Evolutionary conservation across 2,888 invertebrate species (phyloP), one percentile per base, ranked within the genome.

Genomic region (Ormia ochracea): DNA sequence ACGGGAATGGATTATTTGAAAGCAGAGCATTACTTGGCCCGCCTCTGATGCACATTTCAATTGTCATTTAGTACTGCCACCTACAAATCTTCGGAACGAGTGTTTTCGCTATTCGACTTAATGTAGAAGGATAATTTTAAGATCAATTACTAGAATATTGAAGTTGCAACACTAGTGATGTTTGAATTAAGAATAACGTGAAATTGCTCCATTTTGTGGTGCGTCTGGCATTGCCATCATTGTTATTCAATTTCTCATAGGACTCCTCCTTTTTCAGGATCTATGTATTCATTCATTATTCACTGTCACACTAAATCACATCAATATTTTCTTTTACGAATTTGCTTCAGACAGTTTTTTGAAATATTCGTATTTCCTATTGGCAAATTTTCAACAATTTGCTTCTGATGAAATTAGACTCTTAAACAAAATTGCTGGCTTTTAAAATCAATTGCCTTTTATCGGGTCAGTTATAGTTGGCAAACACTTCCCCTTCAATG

Each of bases 361-460:
- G 10, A 19, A 31, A 52, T 23, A 17, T 17, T 41, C 14, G n/a
- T 41, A 41, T 50, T 33, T 7, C 48, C 31, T 59, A 54, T 70
- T 80, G 80, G 80, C 76, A 80, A 68, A 66, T 28, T 61, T 61
- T 72, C 80, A 80, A 73, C 59, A 66, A 74, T 70, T 70, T 75
- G 43, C 75, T 65, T 75, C 70, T 70, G 65, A 75, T 79, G 70
- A 70, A 70, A 75, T 75, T 75, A 70, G 63, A 63, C 68, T 63
- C 80, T 76, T 75, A 70, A 75, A 72, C 23, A 73, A 61, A 76
- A 75, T 63, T 72, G 76, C 43, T 72, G 59, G 66, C 58, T 80
- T 63, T 80, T 72, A 68, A 80, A 80, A 80, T 80, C 80, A 80
- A 80, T 80, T 80, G 61, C 68, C 68, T 76, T 79, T 75, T 80